These are phyloP conservation scores for Noturus placidus DNA, from an alignment of 2,113 vertebrate species.

Conservation along the genomic window DNA sequence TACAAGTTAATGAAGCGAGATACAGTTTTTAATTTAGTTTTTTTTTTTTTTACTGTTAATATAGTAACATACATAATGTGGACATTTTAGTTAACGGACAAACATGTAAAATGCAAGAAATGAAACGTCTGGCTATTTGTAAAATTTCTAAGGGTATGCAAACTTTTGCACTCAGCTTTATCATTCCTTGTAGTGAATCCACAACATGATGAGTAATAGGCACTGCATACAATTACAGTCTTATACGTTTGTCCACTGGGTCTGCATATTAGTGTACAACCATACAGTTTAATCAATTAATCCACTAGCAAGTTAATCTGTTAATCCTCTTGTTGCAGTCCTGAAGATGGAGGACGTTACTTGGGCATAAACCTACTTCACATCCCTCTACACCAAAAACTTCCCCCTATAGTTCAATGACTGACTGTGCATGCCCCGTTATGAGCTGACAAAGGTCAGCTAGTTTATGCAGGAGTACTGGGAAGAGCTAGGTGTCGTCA, in stretches of 20 bases:
- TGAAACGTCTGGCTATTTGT: background rate
- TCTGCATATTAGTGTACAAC: background rate
- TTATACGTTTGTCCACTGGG: background rate
- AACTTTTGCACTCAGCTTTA: background rate
- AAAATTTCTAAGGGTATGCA: background rate
- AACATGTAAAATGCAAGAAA: background rate
- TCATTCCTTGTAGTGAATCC: background rate
- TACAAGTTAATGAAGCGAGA: background rate
- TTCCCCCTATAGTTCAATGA: constrained; percentile 51
- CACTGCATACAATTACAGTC: background rate
- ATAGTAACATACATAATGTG: background rate
- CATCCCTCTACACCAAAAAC: background rate
- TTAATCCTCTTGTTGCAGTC: background rate
- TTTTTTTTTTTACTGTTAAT: background rate
- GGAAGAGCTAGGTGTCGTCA: constrained; percentile 87
- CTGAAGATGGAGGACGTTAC: background rate
- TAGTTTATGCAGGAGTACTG: constrained; percentile 92
- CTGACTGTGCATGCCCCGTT: constrained; percentile 89
- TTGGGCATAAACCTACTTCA: background rate
- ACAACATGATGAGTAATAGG: background rate
- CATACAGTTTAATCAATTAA: constrained; percentile 1
- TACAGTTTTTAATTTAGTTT: background rate
- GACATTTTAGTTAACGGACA: background rate
- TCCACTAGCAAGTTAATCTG: background rate
- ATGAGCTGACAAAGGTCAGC: constrained; percentile 91